Evolutionary conservation across 2,888 invertebrate genomes (phyloP).

Genomic region (Volucella bombylans): DNA sequence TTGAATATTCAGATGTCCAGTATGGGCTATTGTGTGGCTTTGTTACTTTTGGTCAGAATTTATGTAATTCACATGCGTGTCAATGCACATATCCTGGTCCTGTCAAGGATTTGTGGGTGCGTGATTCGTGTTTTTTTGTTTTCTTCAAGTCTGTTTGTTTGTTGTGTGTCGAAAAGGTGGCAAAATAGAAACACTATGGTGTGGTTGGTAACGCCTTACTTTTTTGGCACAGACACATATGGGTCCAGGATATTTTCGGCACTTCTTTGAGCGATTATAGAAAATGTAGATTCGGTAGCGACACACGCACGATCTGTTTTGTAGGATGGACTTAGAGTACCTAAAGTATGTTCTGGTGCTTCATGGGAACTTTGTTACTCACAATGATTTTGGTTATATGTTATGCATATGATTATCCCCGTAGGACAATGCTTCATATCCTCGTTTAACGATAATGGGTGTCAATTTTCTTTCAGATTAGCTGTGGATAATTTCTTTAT

Average conservation of each 20-base stretch:
- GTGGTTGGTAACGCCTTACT: slow-evolving; percentile 52
- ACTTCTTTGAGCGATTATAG: slow-evolving; percentile 55
- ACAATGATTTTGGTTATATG: slow-evolving; percentile 1
- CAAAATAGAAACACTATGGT: slow-evolving; percentile 60
- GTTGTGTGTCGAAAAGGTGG: slow-evolving; percentile 67
- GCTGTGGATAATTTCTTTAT: slow-evolving; percentile 66
- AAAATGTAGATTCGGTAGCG: slow-evolving; percentile 9
- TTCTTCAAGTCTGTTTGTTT: slow-evolving; percentile 49
- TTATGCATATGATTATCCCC: slow-evolving; percentile 49
- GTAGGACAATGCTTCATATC: slow-evolving; percentile 48
- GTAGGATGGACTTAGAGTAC: slow-evolving; percentile 13
- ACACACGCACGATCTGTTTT: slow-evolving; percentile 53
- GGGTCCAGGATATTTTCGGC: slow-evolving; percentile 55
- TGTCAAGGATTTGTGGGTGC: slow-evolving; percentile 22
- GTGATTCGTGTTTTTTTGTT: slow-evolving; percentile 39
- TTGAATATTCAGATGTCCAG: slow-evolving; percentile 69
- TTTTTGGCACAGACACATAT: slow-evolving; percentile 25
- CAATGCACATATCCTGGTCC: slow-evolving; percentile 61
- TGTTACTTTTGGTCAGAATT: slow-evolving; percentile 72
- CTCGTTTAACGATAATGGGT: slow-evolving; percentile 67
- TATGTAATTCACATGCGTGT: slow-evolving; percentile 74
- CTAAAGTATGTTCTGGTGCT: slow-evolving; percentile 10
- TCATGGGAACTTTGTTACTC: slow-evolving; percentile 49
- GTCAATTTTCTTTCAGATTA: slow-evolving; percentile 71
- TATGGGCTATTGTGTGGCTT: slow-evolving; percentile 32